Percentiles rank a stretch among this genome's conserved stretches.
These are phyloP conservation scores for Peromyscus leucopus DNA, from an alignment of 2,113 vertebrate species.

Conservation along the genomic window DNA sequence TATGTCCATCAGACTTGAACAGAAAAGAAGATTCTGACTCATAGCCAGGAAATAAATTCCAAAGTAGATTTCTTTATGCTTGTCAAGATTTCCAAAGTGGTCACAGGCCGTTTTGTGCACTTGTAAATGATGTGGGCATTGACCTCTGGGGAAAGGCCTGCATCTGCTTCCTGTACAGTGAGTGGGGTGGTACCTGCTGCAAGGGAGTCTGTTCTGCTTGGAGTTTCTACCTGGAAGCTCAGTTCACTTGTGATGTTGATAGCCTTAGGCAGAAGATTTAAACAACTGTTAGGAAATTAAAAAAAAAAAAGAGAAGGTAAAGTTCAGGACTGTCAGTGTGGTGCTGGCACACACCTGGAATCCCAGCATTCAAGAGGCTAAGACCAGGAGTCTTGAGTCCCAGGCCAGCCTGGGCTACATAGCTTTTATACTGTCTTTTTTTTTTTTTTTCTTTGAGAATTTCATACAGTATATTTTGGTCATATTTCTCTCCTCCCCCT, in stretches of 20 bases:
- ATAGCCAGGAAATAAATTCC: slow-evolving; percentile 76
- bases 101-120: neutral
- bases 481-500: neutral
- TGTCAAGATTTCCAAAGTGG: neutral
- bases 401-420: neutral
- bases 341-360: neutral
- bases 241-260: slow-evolving; percentile 46
- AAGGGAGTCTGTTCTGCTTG: slow-evolving; percentile 34
- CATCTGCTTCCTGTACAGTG: neutral
- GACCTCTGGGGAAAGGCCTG: slow-evolving; percentile 50
- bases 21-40: slow-evolving; percentile 69
- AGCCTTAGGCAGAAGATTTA: slow-evolving; percentile 75
- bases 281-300: slow-evolving; percentile 80
- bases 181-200: neutral
- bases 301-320: slow-evolving; percentile 72
- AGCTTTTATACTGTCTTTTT: neutral
- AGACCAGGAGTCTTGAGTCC: neutral
- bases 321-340: slow-evolving; percentile 61
- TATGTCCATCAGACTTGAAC: slow-evolving; percentile 72
- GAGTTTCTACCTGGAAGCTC: slow-evolving; percentile 17
- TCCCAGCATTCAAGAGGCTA: neutral
- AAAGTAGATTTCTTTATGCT: slow-evolving; percentile 49
- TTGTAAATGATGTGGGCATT: neutral
- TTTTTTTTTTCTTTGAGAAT: neutral
- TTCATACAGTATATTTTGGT: neutral